Conservation (phyloP, 2,888 invertebrate genomes). For the Glomeris marginata region DNA sequence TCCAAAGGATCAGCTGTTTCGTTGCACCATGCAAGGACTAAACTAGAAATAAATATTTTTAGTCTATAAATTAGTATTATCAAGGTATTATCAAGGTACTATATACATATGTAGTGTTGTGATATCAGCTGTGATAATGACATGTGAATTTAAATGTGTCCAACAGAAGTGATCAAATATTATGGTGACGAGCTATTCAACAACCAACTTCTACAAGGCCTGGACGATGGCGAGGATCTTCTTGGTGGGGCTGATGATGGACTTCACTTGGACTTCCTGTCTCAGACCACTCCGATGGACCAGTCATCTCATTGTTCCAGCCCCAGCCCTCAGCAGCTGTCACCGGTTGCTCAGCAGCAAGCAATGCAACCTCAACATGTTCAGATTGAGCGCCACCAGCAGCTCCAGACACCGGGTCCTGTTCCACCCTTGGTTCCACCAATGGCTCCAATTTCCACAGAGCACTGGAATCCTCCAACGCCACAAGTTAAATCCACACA, state of each 20-base stretch:
- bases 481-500: slow-evolving; percentile 1
- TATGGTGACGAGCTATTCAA: slow-evolving; percentile 14
- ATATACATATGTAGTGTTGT: too few relatives aligned
- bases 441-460: neutral
- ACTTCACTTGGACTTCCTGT: slow-evolving; percentile 4
- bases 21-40: too few relatives aligned
- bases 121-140: too few relatives aligned
- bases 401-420: neutral
- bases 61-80: too few relatives aligned
- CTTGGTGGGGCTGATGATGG: slow-evolving; percentile 10
- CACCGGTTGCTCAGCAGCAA: slow-evolving; percentile 6
- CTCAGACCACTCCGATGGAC: neutral
- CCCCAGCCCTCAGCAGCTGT: neutral
- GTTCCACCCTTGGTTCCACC: neutral
- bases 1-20: too few relatives aligned
- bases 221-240: slow-evolving; percentile 5
- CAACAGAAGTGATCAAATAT: slow-evolving; percentile 13
- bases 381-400: neutral
- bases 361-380: neutral
- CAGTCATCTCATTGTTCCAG: neutral
- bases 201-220: slow-evolving; percentile 8
- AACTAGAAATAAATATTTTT: too few relatives aligned
- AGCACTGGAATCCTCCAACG: neutral
- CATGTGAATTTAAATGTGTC: slow-evolving; percentile 2
- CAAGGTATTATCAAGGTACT: too few relatives aligned